Evolutionary conservation across 2,113 vertebrate genomes (phyloP), one percentile per base, ranked within the genome.

Genomic region (Meriones unguiculatus): DNA sequence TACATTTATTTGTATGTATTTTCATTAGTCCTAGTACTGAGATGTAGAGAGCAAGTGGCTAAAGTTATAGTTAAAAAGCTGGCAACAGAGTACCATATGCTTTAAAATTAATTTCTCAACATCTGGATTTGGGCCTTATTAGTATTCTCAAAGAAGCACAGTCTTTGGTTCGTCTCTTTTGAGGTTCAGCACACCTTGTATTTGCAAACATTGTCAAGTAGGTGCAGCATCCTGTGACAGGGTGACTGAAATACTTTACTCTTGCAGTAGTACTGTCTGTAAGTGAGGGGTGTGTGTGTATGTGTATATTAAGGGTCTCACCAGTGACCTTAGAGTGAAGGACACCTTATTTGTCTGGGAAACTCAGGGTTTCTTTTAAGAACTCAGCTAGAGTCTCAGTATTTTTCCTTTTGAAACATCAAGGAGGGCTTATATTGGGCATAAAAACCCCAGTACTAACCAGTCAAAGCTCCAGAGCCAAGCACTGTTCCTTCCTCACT

Each of bases 101-200:
- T 93, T 93, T 32, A 86, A 86, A 54, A 94, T 13, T 94, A 87
- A 93, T 91, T 91, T 69, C 17, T 96, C 25, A 93, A 57, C 14
- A 11, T 97, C 93, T 85, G 57, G 38, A 41, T 95, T 89, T 41
- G 94, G 13, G 73, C 14, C n/a, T 96, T 50, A 30, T 75, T 91
- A 59, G 87, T 93, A 2, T 94, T 93, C 35, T 28, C 30, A 20
- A 88, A 82, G 89, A 91, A 32, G 22, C 41, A 67, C 6, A 54
- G 75, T 72, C 76, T 69, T 57, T 78, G 35, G 35, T 92, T 4
- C 89, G 89, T 95, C 20, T 41, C 80, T 89, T 96, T 67, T 80
- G 65, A 92, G 59, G 50, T 91, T 78, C 64, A 35, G 46, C 22
- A 57, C 75, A 5, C n/a, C 70, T 87, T 70, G 18, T 89, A 54